Evolutionary conservation across 2,888 invertebrate genomes (phyloP).

Genomic region (Ctenicera cuprea): DNA sequence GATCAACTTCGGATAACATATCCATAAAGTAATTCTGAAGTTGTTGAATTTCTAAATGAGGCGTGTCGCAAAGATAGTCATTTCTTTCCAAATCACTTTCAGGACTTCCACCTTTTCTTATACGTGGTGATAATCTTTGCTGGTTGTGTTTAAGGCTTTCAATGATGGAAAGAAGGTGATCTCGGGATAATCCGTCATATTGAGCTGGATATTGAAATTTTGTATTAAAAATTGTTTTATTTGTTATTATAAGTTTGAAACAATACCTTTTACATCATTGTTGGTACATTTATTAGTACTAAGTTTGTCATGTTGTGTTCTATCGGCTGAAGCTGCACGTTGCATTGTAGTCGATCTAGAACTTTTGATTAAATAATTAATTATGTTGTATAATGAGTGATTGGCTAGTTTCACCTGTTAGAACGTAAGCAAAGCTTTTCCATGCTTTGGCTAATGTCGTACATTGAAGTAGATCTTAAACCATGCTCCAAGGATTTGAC

Average conservation of each 20-base stretch:
- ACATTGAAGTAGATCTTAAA: constrained; percentile 3
- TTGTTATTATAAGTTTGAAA: background rate
- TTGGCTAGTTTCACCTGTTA: background rate
- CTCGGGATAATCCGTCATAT: constrained; percentile 26
- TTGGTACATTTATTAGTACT: background rate
- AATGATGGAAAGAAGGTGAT: constrained; percentile 35
- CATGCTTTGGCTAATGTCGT: background rate
- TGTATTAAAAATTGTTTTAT: background rate
- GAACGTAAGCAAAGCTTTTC: too few relatives aligned
- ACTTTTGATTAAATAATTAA: too few relatives aligned
- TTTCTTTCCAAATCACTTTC: constrained; percentile 32
- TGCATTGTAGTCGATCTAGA: background rate
- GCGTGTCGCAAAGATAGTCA: constrained; percentile 42
- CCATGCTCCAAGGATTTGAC: background rate
- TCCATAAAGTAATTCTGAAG: constrained; percentile 48
- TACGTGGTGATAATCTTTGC: background rate
- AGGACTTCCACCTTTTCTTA: constrained; percentile 20
- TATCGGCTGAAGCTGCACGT: background rate
- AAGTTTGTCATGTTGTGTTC: too few relatives aligned
- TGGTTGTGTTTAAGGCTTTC: constrained; percentile 30
- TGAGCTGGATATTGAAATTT: constrained; percentile 17
- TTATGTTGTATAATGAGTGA: background rate
- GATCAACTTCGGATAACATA: constrained; percentile 44
- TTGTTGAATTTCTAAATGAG: constrained; percentile 45
- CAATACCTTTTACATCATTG: background rate